Conservation (phyloP, 2,113 vertebrate genomes). For the Solea senegalensis region DNA sequence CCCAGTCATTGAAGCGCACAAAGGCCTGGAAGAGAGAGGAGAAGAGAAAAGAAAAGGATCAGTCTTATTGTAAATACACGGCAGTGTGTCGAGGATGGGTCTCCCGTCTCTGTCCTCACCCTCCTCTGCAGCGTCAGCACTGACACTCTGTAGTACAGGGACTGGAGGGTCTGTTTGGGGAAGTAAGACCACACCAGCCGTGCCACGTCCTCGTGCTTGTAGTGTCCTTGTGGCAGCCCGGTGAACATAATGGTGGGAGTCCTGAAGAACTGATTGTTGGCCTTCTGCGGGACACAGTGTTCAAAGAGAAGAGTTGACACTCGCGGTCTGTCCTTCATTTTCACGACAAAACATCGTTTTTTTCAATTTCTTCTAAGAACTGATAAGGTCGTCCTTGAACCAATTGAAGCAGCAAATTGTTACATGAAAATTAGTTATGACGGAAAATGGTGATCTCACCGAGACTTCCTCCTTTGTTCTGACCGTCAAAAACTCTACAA, state of each 20-base stretch:
- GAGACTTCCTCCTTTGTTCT: not conserved
- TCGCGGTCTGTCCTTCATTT: no score
- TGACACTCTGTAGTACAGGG: conserved; percentile 24
- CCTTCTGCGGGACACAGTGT: conserved; percentile 6
- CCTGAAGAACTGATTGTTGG: not conserved
- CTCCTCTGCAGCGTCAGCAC: conserved; percentile 50
- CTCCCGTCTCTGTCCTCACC: conserved; percentile 23
- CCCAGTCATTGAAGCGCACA: conserved; percentile 19
- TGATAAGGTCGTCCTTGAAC: no score
- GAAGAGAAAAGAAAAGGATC: no score
- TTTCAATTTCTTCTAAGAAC: no score
- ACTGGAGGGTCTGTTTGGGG: not conserved
- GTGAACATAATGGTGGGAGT: conserved; percentile 52
- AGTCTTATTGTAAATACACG: no score
- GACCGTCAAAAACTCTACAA: conserved; percentile 36
- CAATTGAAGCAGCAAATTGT: no score
- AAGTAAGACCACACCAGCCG: conserved; percentile 31
- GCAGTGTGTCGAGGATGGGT: not conserved
- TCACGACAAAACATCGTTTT: no score
- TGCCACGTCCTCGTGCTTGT: conserved; percentile 26
- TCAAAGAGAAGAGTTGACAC: not conserved
- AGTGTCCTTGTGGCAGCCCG: conserved; percentile 27
- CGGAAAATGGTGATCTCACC: conserved; percentile 6
- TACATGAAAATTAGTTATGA: no score
- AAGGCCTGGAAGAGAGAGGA: conserved; percentile 38